These are phyloP conservation scores for Trigoniulus corallinus DNA, from an alignment of 1,140 invertebrate genomes.

Conservation along the genomic window DNA sequence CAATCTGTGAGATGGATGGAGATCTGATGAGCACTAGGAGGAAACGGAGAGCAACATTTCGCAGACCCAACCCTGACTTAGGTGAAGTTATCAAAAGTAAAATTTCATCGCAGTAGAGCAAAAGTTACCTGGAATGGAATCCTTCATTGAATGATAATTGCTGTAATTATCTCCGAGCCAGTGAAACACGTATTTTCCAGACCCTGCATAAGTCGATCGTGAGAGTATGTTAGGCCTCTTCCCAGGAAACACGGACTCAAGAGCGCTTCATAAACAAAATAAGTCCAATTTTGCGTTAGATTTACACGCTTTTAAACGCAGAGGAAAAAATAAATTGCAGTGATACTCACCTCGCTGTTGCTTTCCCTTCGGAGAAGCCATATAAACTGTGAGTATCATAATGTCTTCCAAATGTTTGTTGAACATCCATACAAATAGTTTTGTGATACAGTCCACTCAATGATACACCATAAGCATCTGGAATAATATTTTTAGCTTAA, in stretches of 20 bases:
- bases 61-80: no score
- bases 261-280: slow-evolving; percentile 8
- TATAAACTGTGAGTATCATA: slow-evolving; percentile 28
- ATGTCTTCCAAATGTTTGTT: slow-evolving; percentile 18
- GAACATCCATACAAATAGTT: slow-evolving; percentile 20
- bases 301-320: not conserved
- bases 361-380: slow-evolving; percentile 18
- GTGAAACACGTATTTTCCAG: slow-evolving; percentile 35
- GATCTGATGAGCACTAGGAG: no score
- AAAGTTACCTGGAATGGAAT: slow-evolving; percentile 30
- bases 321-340: not conserved
- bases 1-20: no score
- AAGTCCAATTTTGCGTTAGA: not conserved
- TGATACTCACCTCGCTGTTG: slow-evolving; percentile 13
- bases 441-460: slow-evolving; percentile 23
- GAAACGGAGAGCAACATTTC: no score
- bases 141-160: slow-evolving; percentile 29
- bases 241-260: slow-evolving; percentile 1
- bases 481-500: no score
- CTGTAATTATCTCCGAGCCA: slow-evolving; percentile 38
- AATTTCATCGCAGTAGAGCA: no score
- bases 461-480: no score
- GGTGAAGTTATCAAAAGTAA: no score
- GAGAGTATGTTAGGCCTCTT: slow-evolving; percentile 27
- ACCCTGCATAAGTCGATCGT: slow-evolving; percentile 34